Conservation (phyloP, 2,797 vertebrate species). For the Myripristis murdjan region DNA sequence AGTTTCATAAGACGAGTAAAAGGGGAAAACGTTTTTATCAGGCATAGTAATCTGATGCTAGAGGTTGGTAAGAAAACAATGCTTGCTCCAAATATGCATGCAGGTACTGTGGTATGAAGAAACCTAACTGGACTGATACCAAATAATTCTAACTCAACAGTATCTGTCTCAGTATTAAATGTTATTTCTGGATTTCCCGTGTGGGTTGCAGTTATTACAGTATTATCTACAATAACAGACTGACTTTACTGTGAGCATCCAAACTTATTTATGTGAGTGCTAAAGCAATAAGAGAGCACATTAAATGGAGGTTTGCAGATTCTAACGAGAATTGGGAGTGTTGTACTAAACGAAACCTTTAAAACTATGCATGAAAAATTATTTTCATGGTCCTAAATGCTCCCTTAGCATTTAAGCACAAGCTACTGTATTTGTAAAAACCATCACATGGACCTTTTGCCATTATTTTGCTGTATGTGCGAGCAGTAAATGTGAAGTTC, state of each 20-base stretch:
- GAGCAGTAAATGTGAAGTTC: background rate
- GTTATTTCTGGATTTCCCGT: conserved; percentile 3
- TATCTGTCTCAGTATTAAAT: background rate
- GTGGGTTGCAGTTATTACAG: conserved; percentile 12
- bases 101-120: conserved; percentile 45
- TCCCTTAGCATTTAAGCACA: conserved; percentile 60
- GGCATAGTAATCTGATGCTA: conserved; percentile 99
- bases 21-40: conserved; percentile 99
- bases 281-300: conserved; percentile 2
- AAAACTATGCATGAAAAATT: conserved; percentile 63
- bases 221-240: conserved; percentile 13
- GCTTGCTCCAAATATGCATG: conserved; percentile 73
- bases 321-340: conserved; percentile 67
- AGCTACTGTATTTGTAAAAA: conserved; percentile 26
- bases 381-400: conserved; percentile 59
- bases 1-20: conserved; percentile 96
- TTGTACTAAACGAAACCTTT: conserved; percentile 55
- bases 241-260: conserved; percentile 45
- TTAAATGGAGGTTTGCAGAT: conserved; percentile 16
- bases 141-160: conserved; percentile 7
- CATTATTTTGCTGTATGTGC: conserved; percentile 27
- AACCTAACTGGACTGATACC: conserved; percentile 24
- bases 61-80: conserved; percentile 92
- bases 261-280: conserved; percentile 14
- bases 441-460: conserved; percentile 23